A percentile compares a stretch with the other conserved stretches of the same genome.
Evolutionary conservation across 2,888 invertebrate genomes (phyloP).

Genomic region (Pecten maximus): DNA sequence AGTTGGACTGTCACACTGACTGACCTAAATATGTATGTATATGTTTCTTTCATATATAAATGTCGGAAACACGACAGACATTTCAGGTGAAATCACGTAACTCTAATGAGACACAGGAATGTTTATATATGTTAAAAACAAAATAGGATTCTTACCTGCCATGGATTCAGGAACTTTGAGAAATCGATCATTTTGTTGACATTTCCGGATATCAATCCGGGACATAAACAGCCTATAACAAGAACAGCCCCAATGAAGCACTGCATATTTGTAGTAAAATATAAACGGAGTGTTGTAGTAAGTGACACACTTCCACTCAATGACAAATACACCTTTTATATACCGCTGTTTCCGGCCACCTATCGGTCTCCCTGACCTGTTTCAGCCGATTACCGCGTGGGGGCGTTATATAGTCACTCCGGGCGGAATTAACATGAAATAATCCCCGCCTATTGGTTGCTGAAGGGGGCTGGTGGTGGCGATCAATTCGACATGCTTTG

Average conservation of each 20-base stretch:
- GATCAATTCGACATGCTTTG: background rate
- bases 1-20: too few relatives aligned
- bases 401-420: constrained; percentile 5
- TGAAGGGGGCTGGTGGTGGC: background rate
- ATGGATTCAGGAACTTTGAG: constrained; percentile 9
- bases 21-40: too few relatives aligned
- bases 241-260: background rate
- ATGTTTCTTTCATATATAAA: too few relatives aligned
- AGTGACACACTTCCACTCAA: background rate
- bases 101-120: background rate
- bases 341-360: constrained; percentile 1
- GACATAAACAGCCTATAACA: background rate
- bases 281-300: background rate
- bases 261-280: background rate
- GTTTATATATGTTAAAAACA: background rate
- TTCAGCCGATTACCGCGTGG: constrained; percentile 14
- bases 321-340: constrained; percentile 31
- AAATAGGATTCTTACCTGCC: background rate
- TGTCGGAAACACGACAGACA: background rate
- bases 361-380: background rate
- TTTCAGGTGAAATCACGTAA: background rate
- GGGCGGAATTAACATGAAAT: background rate
- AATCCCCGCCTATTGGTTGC: background rate
- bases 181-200: background rate
- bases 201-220: background rate